These are phyloP conservation scores for Euproctis similis DNA, from an alignment of 2,888 invertebrate species.

Conservation along the genomic window DNA sequence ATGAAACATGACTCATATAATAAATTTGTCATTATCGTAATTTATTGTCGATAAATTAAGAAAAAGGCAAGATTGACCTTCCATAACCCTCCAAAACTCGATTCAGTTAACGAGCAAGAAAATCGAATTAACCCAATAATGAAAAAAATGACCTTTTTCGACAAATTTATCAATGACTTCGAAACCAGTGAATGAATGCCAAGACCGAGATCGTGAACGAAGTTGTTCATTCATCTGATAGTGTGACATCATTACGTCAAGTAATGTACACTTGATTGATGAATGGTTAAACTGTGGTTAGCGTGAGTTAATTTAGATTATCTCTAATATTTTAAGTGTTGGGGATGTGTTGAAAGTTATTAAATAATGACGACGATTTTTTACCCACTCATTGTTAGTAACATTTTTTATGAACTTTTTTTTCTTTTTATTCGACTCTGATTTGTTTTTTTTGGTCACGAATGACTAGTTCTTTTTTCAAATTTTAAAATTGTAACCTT, in stretches of 20 bases:
- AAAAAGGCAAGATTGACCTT: not conserved
- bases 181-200: conserved; percentile 14
- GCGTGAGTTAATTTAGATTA: conserved; percentile 1
- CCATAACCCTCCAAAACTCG: not conserved
- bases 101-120: conserved; percentile 1
- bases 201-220: conserved; percentile 16
- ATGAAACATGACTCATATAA: too few species aligned
- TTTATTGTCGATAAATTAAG: not conserved
- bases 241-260: conserved; percentile 17
- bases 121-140: conserved; percentile 9
- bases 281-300: conserved; percentile 4
- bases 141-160: conserved; percentile 13
- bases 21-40: not conserved
- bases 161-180: conserved; percentile 13
- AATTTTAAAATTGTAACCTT: too few species aligned
- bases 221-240: conserved; percentile 14
- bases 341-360: too few species aligned
- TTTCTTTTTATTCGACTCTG: too few species aligned
- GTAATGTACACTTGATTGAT: conserved; percentile 19
- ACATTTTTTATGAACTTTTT: too few species aligned
- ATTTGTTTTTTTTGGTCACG: too few species aligned
- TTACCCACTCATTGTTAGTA: too few species aligned
- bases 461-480: too few species aligned
- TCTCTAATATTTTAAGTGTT: not conserved
- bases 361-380: too few species aligned